Evolutionary conservation across 2,888 invertebrate genomes (phyloP), one percentile per base, ranked within the genome.

Genomic region (Tetheella fluctuosa): DNA sequence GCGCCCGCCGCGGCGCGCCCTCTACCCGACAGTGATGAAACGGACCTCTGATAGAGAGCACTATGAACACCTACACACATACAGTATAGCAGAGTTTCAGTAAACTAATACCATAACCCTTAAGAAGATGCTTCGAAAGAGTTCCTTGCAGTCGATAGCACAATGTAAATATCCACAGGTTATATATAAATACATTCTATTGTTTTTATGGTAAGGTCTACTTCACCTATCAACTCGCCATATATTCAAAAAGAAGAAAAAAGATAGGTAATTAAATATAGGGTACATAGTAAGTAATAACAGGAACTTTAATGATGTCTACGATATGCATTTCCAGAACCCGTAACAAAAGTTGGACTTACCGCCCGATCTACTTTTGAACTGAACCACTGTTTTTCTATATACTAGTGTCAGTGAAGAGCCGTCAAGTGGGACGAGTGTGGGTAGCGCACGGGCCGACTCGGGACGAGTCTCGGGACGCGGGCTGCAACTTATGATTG

Each of bases 21-120:
- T 10, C 17, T 53, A 37, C 30, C 59, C 67, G 69, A 69, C 69
- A 67, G 60, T 69, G 69, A 69, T 65, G 60, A 65, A 67, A 56
- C 60, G 67, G 56, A 60, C 60, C 55, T 54, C 54, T 55, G 34
- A 23, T 34, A 55, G 55, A 55, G 48, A 20, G 48, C 48, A 20
- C 20, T 10, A 3, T 8, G 17, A 48, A 20, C 48, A 20, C 17
- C 20, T 48, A n/a, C 48, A 48, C 10, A 10, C 7, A 15, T 20
- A n/a, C 48, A 48, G 48, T 7, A 48, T 48, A 48, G 8, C 10
- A 20, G 3, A 8, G 20, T 8, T 10, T 0, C 48, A 48, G 48
- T 48, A 48, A n/a, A 20, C n/a, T n/a, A 42, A 42, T 2, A 39
- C 8, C 1, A 13, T 4, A 39, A 13, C 1, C n/a, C n/a, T 15